Percentiles rank a stretch among this genome's conserved stretches.
Evolutionary conservation across 2,888 invertebrate genomes (phyloP).

Genomic region (Malthinus flaveolus): DNA sequence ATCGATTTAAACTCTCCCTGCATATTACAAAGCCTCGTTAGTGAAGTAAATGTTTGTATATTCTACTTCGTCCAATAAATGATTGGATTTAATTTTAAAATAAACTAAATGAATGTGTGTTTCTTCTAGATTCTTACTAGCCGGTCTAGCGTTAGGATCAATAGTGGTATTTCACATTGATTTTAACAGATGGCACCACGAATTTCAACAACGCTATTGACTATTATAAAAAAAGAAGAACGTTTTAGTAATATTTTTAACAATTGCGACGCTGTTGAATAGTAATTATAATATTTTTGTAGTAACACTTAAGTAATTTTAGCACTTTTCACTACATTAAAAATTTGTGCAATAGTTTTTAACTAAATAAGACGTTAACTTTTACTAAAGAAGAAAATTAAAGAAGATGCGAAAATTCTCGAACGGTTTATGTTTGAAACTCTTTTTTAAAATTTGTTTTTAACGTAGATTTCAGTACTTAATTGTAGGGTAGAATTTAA

Average conservation of each 20-base stretch:
- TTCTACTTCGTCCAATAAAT: too few species aligned
- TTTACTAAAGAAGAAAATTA: background rate
- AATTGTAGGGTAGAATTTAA: slow-evolving; percentile 37
- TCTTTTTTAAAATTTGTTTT: background rate
- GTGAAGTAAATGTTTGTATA: too few species aligned
- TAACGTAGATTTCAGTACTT: slow-evolving; percentile 14
- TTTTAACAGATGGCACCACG: slow-evolving; percentile 98
- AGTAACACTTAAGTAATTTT: slow-evolving; percentile 24
- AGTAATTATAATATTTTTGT: slow-evolving; percentile 27
- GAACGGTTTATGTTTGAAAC: background rate
- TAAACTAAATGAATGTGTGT: slow-evolving; percentile 12
- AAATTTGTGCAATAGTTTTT: slow-evolving; percentile 26
- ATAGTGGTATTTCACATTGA: slow-evolving; percentile 99
- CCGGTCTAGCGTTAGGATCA: slow-evolving; percentile 96
- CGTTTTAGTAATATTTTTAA: slow-evolving; percentile 15
- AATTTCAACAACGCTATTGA: slow-evolving; percentile 91
- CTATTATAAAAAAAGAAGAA: slow-evolving; percentile 19
- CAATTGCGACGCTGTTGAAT: slow-evolving; percentile 15
- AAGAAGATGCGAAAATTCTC: too few species aligned
- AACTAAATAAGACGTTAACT: slow-evolving; percentile 1
- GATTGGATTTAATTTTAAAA: background rate
- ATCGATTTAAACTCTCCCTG: too few species aligned
- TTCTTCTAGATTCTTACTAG: slow-evolving; percentile 86
- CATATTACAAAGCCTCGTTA: too few species aligned
- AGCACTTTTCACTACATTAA: slow-evolving; percentile 22